phyloP scores from a whole-genome alignment of 2,113 vertebrate species.

The Rhinoptilus africanus region DNA sequence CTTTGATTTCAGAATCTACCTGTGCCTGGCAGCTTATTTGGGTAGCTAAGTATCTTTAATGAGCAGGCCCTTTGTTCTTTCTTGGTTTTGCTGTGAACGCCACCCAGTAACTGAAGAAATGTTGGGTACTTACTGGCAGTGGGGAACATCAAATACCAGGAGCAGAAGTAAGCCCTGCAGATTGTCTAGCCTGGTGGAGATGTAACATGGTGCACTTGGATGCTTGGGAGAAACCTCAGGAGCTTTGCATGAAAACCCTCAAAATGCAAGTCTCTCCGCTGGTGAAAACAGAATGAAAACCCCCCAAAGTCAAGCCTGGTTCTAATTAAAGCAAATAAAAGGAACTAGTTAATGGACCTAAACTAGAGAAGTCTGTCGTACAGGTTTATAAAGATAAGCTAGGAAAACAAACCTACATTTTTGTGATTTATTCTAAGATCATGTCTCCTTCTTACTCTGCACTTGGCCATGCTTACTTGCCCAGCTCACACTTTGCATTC shows the following conservation, averaged over 20 bases:
- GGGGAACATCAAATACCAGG: not conserved
- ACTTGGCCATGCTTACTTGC: not conserved
- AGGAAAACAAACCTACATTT: not conserved
- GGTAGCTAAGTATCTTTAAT: not conserved
- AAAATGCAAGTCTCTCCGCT: not conserved
- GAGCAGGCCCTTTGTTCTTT: not conserved
- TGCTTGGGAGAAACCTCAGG: not conserved
- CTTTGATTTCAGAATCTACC: not conserved
- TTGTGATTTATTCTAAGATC: not conserved
- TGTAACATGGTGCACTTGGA: not conserved
- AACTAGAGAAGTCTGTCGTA: not conserved
- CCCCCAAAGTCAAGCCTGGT: not conserved
- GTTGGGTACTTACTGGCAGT: not conserved
- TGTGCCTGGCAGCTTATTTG: not conserved
- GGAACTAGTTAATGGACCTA: not conserved
- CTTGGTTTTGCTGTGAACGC: not conserved
- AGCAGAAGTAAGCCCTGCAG: not conserved
- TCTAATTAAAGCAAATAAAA: not conserved
- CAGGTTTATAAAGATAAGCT: not conserved
- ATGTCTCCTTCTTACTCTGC: not conserved
- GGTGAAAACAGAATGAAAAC: not conserved
- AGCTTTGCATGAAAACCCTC: not conserved
- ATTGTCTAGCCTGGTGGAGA: not conserved
- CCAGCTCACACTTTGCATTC: not conserved
- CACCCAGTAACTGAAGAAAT: not conserved